Percentiles rank a stretch among this genome's conserved stretches.
phyloP scores from a whole-genome alignment of 2,888 invertebrate species.

The Cerastis leucographa region DNA sequence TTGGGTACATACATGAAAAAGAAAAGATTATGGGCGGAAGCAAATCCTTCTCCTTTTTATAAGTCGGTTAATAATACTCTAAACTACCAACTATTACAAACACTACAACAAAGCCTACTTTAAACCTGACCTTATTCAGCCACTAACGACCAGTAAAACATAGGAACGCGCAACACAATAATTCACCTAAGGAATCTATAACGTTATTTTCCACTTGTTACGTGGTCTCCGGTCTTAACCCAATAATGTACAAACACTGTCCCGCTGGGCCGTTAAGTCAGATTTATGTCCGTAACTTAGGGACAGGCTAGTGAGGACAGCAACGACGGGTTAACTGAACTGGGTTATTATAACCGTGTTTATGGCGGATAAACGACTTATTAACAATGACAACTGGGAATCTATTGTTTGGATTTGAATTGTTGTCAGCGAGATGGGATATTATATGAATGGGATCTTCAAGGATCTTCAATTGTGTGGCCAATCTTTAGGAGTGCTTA shows the following conservation, averaged over 20 bases:
- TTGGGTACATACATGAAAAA: no score
- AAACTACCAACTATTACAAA: neutral
- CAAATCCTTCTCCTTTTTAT: no score
- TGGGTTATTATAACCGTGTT: constrained; percentile 62
- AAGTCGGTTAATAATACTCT: neutral
- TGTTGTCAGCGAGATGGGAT: neutral
- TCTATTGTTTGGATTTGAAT: constrained; percentile 27
- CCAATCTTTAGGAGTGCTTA: neutral
- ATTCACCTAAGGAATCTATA: constrained; percentile 63
- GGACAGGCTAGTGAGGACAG: constrained; percentile 59
- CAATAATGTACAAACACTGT: constrained; percentile 75
- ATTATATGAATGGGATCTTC: neutral
- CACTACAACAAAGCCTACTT: neutral
- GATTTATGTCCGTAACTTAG: constrained; percentile 74
- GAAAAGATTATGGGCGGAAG: no score
- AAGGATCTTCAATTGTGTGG: neutral
- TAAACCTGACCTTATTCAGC: neutral
- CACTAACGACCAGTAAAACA: constrained; percentile 21
- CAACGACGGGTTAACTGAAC: constrained; percentile 49
- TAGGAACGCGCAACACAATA: constrained; percentile 44
- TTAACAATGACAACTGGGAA: constrained; percentile 46
- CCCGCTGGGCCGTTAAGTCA: constrained; percentile 71
- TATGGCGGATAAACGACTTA: constrained; percentile 52
- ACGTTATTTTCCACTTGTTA: constrained; percentile 70
- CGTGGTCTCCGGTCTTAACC: constrained; percentile 70